Conservation (phyloP, 2,888 invertebrate species). For the Ischnura elegans region DNA sequence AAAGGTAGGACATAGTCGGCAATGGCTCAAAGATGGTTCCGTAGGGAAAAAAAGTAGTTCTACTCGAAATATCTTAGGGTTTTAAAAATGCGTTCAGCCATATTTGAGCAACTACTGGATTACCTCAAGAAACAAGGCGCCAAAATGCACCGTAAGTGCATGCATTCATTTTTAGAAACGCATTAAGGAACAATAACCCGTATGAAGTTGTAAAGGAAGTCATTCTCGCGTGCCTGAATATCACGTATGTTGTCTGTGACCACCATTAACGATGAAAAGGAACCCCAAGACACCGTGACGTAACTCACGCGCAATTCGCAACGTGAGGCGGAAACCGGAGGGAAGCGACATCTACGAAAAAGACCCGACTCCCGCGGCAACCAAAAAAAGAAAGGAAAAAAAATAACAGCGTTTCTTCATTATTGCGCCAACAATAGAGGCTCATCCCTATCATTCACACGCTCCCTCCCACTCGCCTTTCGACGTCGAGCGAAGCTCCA, state of each 20-base stretch:
- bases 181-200: not conserved
- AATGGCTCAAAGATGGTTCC: too few species aligned
- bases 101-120: too few species aligned
- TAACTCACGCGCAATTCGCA: not conserved
- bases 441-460: not conserved
- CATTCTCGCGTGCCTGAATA: not conserved
- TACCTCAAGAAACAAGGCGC: too few species aligned
- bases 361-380: not conserved
- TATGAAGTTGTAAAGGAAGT: not conserved
- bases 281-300: not conserved
- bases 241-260: not conserved
- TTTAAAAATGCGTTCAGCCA: too few species aligned
- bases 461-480: not conserved
- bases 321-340: conserved; percentile 4
- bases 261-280: conserved; percentile 24
- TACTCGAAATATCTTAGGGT: too few species aligned
- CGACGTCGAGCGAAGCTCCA: not conserved
- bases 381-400: too few species aligned
- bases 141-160: too few species aligned
- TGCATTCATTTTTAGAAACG: not conserved
- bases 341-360: not conserved
- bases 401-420: not conserved
- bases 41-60: too few species aligned
- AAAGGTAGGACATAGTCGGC: too few species aligned
- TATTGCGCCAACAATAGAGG: not conserved